Conservation (phyloP, 2,797 vertebrate species). For the Propithecus perrieri region DNA sequence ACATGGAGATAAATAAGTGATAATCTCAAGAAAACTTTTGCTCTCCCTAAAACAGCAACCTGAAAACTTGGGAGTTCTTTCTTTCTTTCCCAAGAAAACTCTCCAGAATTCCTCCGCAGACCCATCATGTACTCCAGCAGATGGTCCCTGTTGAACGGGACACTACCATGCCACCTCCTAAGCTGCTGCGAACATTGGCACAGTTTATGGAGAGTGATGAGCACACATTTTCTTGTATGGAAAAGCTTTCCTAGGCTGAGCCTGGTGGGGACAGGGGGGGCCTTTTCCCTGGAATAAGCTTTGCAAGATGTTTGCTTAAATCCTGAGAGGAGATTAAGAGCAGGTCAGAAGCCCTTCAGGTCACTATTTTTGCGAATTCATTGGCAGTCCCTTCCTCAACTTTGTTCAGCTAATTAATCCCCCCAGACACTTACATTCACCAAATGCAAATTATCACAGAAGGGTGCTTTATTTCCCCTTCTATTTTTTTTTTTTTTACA, state of each 20-base stretch:
- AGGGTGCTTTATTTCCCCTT: slow-evolving; percentile 52
- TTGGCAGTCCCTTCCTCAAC: slow-evolving; percentile 45
- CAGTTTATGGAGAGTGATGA: not conserved
- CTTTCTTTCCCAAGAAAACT: not conserved
- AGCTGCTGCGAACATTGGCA: not conserved
- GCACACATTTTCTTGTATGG: not conserved
- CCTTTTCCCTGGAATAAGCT: not conserved
- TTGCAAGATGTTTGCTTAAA: slow-evolving; percentile 48
- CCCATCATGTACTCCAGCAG: not conserved
- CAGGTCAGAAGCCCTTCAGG: slow-evolving; percentile 33
- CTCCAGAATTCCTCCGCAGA: not conserved
- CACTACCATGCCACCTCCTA: not conserved
- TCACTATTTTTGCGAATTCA: slow-evolving; percentile 53
- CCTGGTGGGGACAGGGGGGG: rapidly evolving
- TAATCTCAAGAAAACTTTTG: slow-evolving; percentile 67
- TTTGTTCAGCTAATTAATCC: slow-evolving; percentile 80
- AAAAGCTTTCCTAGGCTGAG: not conserved
- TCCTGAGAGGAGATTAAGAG: slow-evolving; percentile 39
- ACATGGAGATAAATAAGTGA: slow-evolving; percentile 56
- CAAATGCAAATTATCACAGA: slow-evolving; percentile 80
- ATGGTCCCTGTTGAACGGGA: not conserved
- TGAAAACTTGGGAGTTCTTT: slow-evolving; percentile 9
- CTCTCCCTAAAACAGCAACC: slow-evolving; percentile 52
- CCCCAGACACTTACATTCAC: slow-evolving; percentile 76
- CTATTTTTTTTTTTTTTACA: slow-evolving; percentile 69